phyloP scores from a whole-genome alignment of 2,888 invertebrate genomes.

The Choreutis nemorana region DNA sequence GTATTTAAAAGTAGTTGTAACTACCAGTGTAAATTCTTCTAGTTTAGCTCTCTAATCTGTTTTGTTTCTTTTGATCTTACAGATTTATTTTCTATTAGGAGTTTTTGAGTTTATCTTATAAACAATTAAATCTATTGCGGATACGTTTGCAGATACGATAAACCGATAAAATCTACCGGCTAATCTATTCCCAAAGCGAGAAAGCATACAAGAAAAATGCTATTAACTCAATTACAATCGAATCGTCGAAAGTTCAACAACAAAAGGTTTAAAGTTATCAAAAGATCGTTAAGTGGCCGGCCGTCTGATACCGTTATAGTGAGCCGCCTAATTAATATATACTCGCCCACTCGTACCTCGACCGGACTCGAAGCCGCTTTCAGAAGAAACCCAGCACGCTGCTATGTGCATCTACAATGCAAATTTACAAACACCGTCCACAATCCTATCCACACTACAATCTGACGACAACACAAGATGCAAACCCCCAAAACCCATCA shows the following conservation, averaged over 20 bases:
- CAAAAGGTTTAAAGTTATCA: conserved; percentile 32
- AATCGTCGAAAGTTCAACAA: conserved; percentile 29
- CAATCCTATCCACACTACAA: conserved; percentile 29
- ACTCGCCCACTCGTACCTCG: conserved; percentile 39
- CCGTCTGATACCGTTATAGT: conserved; percentile 32
- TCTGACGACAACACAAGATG: conserved; percentile 1
- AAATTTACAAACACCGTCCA: conserved; percentile 46
- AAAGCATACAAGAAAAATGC: conserved; percentile 24
- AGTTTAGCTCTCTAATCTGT: no score
- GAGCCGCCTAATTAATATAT: conserved; percentile 50
- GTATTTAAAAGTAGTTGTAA: no score
- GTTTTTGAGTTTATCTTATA: no score
- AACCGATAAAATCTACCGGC: neutral
- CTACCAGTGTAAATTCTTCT: no score
- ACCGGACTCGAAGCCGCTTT: conserved; percentile 36
- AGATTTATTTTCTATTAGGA: no score
- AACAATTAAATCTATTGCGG: no score
- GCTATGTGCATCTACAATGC: conserved; percentile 54
- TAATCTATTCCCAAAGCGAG: conserved; percentile 35
- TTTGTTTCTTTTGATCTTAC: no score
- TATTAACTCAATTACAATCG: conserved; percentile 26
- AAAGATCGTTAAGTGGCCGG: conserved; percentile 39
- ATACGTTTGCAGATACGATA: no score
- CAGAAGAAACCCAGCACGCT: conserved; percentile 32
- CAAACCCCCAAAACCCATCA: neutral